A percentile compares a stretch with the other conserved stretches of the same genome.
Conservation (phyloP, 2,888 invertebrate species). For the Sycophila texana region DNA sequence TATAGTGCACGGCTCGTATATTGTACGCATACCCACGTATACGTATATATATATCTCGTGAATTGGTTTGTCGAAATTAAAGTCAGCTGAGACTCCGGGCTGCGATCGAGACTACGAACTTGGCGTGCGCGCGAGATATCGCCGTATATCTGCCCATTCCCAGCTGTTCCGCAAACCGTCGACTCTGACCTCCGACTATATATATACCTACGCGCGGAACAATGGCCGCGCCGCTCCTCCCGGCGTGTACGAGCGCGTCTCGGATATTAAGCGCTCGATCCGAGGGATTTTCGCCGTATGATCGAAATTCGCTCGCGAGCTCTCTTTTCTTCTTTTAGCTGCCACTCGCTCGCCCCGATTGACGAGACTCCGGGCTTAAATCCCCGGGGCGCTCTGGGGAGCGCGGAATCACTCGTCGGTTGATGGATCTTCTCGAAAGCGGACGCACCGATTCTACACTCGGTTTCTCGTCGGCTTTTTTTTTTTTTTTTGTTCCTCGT, state of each 20-base stretch:
- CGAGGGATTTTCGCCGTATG: slow-evolving; percentile 17
- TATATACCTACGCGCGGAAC: neutral
- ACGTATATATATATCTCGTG: slow-evolving; percentile 51
- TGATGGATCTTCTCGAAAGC: slow-evolving; percentile 2
- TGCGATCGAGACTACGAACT: slow-evolving; percentile 56
- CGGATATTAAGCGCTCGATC: slow-evolving; percentile 21
- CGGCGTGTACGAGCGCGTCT: neutral
- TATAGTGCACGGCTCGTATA: neutral
- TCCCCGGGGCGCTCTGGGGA: neutral
- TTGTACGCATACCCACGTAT: neutral
- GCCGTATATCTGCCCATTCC: slow-evolving; percentile 47
- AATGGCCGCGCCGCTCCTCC: neutral
- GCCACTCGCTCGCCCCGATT: slow-evolving; percentile 1
- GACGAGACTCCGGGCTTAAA: slow-evolving; percentile 1
- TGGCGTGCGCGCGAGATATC: slow-evolving; percentile 39
- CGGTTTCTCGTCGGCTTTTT: too few species aligned
- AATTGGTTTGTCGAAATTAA: slow-evolving; percentile 74
- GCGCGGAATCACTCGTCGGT: neutral
- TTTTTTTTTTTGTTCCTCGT: too few species aligned
- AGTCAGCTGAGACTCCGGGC: slow-evolving; percentile 70
- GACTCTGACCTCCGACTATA: slow-evolving; percentile 33
- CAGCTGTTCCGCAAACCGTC: slow-evolving; percentile 59
- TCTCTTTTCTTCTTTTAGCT: slow-evolving; percentile 17
- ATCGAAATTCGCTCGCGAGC: neutral
- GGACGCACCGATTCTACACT: too few species aligned